A percentile compares a stretch with the other conserved stretches of the same genome.
Conservation (phyloP, 2,113 vertebrate genomes). For the Misgurnus mizolepis region DNA sequence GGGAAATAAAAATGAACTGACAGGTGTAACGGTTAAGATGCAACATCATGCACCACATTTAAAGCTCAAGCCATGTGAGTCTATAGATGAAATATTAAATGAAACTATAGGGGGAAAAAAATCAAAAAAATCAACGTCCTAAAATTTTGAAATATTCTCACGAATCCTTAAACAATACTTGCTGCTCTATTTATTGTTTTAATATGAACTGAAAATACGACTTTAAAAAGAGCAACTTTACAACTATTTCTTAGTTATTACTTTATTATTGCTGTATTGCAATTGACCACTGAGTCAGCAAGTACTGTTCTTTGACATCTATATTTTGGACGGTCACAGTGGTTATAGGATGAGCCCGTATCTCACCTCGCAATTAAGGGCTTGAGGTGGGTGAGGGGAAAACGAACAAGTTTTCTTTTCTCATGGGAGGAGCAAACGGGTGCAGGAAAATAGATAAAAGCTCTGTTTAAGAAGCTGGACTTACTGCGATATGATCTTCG, state of each 20-base stretch:
- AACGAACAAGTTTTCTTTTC: conserved; percentile 52
- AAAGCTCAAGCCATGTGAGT: neutral
- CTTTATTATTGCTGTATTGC: neutral
- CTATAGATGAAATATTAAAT: neutral
- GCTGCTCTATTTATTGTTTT: neutral
- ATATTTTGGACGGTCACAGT: conserved; percentile 1
- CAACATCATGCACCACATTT: neutral
- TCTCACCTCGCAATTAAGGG: conserved; percentile 28
- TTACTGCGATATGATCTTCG: conserved; percentile 53
- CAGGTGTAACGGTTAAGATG: neutral
- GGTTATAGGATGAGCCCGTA: conserved; percentile 5
- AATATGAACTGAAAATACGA: neutral
- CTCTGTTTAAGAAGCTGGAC: conserved; percentile 50
- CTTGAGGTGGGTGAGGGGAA: conserved; percentile 24
- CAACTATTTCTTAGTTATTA: neutral
- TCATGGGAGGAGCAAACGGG: conserved; percentile 69
- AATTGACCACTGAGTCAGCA: neutral
- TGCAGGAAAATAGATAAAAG: conserved; percentile 66
- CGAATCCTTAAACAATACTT: neutral
- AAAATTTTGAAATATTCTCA: too few species aligned
- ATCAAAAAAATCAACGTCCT: too few species aligned
- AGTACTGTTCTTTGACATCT: neutral
- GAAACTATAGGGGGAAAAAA: too few species aligned
- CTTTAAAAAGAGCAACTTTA: neutral
- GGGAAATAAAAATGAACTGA: neutral